Evolutionary conservation across 2,113 vertebrate species (phyloP).

Genomic region (Vombatus ursinus): DNA sequence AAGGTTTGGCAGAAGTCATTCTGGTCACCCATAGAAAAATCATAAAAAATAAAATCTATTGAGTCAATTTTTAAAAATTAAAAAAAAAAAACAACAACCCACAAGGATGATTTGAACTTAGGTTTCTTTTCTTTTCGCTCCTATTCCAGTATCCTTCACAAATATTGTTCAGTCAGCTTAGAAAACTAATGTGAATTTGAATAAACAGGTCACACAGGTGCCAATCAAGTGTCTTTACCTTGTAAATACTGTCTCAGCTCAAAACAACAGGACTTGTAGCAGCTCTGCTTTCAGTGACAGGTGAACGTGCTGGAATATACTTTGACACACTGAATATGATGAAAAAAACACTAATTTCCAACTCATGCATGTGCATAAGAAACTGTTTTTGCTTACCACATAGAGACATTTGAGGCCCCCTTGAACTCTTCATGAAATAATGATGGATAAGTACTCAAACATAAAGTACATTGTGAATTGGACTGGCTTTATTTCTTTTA

Average conservation of each 20-base stretch:
- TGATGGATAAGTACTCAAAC: not conserved
- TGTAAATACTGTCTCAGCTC: not conserved
- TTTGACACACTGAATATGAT: not conserved
- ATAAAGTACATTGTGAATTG: not conserved
- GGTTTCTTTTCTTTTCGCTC: not conserved
- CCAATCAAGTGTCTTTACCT: not conserved
- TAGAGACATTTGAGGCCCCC: not conserved
- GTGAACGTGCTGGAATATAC: not conserved
- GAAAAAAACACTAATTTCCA: not conserved
- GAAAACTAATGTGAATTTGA: not conserved
- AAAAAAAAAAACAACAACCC: no score
- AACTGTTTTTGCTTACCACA: not conserved
- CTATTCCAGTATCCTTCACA: not conserved
- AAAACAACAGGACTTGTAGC: not conserved
- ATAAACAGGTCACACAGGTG: not conserved
- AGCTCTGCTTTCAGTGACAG: not conserved
- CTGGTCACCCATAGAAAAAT: not conserved
- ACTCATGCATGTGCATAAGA: not conserved
- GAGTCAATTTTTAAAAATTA: not conserved
- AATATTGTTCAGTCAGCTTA: not conserved
- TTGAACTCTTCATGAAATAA: not conserved
- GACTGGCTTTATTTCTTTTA: not conserved
- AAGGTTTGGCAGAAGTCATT: not conserved
- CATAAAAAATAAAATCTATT: not conserved
- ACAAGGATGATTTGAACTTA: not conserved